These are phyloP conservation scores for Oasisia sp. DNA, from an alignment of 2,888 invertebrate species.

Conservation along the genomic window DNA sequence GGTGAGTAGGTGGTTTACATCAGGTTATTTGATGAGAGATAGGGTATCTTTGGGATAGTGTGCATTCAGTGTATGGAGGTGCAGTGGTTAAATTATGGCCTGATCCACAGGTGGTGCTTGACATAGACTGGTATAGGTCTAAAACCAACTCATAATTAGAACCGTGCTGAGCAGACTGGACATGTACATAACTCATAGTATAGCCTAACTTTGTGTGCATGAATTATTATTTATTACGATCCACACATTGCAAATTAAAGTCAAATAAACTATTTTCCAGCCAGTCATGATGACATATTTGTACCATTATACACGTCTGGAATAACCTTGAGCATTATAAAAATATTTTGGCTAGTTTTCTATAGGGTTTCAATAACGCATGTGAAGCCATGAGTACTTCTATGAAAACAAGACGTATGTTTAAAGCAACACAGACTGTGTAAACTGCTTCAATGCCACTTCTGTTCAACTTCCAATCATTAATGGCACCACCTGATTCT, in stretches of 20 bases:
- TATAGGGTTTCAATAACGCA: not conserved
- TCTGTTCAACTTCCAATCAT: not conserved
- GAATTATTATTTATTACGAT: not conserved
- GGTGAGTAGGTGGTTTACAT: not conserved
- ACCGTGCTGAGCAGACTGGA: not conserved
- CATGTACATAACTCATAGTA: not conserved
- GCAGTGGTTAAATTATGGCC: not conserved
- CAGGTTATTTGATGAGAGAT: not conserved
- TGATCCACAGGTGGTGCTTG: not conserved
- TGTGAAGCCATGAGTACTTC: not conserved
- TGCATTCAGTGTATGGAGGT: not conserved
- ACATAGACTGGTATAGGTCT: not conserved
- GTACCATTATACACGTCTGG: not conserved
- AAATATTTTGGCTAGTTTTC: not conserved
- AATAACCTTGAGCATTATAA: not conserved
- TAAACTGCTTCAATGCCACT: not conserved
- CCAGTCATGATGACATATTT: not conserved
- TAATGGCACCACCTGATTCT: not conserved
- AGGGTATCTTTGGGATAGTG: not conserved
- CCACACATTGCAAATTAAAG: not conserved
- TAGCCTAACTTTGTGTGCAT: not conserved
- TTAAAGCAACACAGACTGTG: not conserved
- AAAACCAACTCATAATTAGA: not conserved
- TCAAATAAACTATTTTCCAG: not conserved
- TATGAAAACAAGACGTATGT: not conserved